Evolutionary conservation across 2,113 vertebrate genomes (phyloP).

Genomic region (Cercopithecus mona): DNA sequence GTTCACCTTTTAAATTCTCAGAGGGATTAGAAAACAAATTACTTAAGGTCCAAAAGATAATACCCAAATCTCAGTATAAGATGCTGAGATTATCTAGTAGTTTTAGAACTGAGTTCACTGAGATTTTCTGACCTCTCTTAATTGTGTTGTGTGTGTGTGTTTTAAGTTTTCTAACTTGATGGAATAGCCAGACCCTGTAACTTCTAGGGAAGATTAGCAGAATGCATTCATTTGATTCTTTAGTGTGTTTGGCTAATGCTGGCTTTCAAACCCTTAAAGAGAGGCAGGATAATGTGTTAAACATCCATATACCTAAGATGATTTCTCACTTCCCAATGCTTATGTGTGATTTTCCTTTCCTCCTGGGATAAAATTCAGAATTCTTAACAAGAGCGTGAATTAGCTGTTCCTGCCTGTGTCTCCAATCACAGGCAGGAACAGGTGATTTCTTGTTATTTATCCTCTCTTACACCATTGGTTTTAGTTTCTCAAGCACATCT

Average conservation of each 20-base stretch:
- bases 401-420: neutral
- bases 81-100: neutral
- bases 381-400: neutral
- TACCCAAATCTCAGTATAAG: neutral
- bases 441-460: neutral
- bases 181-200: neutral
- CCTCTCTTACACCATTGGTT: neutral
- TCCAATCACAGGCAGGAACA: neutral
- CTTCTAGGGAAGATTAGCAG: neutral
- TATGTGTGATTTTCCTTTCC: neutral
- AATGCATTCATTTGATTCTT: constrained; percentile 30
- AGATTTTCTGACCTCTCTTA: constrained; percentile 16
- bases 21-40: neutral
- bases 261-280: constrained; percentile 10
- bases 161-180: constrained; percentile 30
- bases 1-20: constrained; percentile 45
- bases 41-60: constrained; percentile 1
- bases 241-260: neutral
- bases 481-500: neutral
- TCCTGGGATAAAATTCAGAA: neutral
- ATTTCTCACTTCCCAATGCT: neutral
- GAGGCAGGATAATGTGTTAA: neutral
- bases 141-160: neutral
- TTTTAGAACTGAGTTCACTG: neutral
- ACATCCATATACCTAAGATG: neutral